phyloP scores from a whole-genome alignment of 2,113 vertebrate species.

The Cryptotis parvus region DNA sequence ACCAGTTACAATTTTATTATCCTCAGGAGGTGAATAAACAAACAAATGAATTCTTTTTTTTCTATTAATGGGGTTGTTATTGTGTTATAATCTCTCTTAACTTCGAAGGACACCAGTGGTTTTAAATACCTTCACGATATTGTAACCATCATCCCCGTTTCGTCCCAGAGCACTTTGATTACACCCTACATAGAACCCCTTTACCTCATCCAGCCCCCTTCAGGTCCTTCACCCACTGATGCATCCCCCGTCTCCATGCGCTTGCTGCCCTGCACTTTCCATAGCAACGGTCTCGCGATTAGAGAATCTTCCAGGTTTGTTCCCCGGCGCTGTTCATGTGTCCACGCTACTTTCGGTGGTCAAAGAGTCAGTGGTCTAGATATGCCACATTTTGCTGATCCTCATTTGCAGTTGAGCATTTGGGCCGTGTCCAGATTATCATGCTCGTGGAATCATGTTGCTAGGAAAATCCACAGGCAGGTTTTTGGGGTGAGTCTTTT shows the following conservation, averaged over 20 bases:
- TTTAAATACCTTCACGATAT: background rate
- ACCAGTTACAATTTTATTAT: conserved; percentile 11
- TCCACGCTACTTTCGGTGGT: too few relatives aligned
- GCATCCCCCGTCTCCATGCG: background rate
- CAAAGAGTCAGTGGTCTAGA: background rate
- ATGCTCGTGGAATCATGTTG: background rate
- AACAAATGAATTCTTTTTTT: conserved; percentile 4
- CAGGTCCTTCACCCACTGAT: background rate
- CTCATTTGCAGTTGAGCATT: background rate
- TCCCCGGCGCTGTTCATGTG: too few relatives aligned
- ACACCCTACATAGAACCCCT: background rate
- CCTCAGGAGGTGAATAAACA: background rate
- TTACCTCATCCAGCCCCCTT: background rate
- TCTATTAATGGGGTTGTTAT: background rate
- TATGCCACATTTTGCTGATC: background rate
- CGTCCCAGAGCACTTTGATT: background rate
- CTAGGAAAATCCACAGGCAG: background rate
- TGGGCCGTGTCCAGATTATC: background rate
- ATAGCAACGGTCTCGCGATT: background rate
- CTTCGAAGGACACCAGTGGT: background rate
- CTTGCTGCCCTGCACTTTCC: background rate
- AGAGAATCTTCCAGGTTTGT: background rate
- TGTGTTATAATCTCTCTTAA: conserved; percentile 3
- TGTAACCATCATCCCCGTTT: background rate
- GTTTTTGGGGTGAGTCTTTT: background rate